Evolutionary conservation across 2,797 vertebrate species (phyloP).

Genomic region (Helostoma temminkii): DNA sequence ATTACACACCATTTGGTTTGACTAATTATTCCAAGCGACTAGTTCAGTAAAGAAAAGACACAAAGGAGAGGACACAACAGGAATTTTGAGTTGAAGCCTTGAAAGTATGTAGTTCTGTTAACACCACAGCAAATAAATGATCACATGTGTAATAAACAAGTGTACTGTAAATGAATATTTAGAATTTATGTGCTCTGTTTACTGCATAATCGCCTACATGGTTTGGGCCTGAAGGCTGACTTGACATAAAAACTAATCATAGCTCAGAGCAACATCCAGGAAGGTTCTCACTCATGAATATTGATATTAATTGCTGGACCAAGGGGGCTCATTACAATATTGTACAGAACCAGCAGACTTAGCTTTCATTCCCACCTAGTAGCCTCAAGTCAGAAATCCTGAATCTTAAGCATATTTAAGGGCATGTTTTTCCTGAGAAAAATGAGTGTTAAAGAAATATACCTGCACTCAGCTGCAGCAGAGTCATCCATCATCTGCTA

Average conservation of each 20-base stretch:
- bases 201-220: constrained; percentile 23
- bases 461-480: constrained; percentile 7
- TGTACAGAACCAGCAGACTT: constrained; percentile 14
- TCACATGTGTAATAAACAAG: neutral
- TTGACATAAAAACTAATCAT: constrained; percentile 43
- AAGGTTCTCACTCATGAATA: constrained; percentile 36
- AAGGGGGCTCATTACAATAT: constrained; percentile 28
- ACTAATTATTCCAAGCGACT: constrained; percentile 27
- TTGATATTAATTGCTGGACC: constrained; percentile 25
- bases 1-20: constrained; percentile 42
- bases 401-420: neutral
- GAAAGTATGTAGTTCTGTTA: neutral
- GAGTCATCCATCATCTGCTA: constrained; percentile 30
- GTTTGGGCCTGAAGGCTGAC: constrained; percentile 23
- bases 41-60: neutral
- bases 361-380: neutral
- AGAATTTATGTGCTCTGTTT: neutral
- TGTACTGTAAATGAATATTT: constrained; percentile 12
- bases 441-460: constrained; percentile 1
- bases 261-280: constrained; percentile 38
- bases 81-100: constrained; percentile 2
- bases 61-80: neutral
- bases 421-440: neutral
- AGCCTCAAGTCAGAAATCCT: constrained; percentile 16
- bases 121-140: constrained; percentile 2